phyloP scores from a whole-genome alignment of 2,113 vertebrate species.

The Saimiri boliviensis region DNA sequence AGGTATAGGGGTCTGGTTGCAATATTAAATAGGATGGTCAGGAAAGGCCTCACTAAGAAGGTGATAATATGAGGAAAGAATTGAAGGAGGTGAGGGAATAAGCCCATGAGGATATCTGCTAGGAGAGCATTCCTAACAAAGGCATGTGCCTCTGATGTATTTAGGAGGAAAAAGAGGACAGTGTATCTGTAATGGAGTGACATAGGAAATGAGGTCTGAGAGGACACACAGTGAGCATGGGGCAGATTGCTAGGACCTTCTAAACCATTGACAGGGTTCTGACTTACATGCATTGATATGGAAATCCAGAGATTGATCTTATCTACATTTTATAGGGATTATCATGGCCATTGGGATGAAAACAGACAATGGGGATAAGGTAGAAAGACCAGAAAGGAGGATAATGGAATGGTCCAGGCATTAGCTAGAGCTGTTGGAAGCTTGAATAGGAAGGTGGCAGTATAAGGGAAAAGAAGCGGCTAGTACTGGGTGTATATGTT shows the following conservation, averaged over 20 bases:
- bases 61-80: not conserved
- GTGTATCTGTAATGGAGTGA: not conserved
- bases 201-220: not conserved
- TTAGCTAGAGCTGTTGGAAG: not conserved
- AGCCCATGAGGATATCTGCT: not conserved
- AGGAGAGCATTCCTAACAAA: not conserved
- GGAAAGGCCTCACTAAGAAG: not conserved
- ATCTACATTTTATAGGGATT: not conserved
- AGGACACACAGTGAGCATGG: not conserved
- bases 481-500: not conserved
- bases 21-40: not conserved
- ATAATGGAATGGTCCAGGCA: not conserved
- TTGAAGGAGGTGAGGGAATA: not conserved
- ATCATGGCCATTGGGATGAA: not conserved
- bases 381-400: not conserved
- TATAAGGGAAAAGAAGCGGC: not conserved
- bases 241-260: not conserved
- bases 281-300: not conserved
- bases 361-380: not conserved
- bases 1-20: not conserved
- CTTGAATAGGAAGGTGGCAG: not conserved
- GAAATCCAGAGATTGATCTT: not conserved
- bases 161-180: not conserved
- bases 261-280: not conserved
- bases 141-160: not conserved